These are phyloP conservation scores for Brachionus sp. DNA, from an alignment of 1,140 invertebrate genomes.

Conservation along the genomic window DNA sequence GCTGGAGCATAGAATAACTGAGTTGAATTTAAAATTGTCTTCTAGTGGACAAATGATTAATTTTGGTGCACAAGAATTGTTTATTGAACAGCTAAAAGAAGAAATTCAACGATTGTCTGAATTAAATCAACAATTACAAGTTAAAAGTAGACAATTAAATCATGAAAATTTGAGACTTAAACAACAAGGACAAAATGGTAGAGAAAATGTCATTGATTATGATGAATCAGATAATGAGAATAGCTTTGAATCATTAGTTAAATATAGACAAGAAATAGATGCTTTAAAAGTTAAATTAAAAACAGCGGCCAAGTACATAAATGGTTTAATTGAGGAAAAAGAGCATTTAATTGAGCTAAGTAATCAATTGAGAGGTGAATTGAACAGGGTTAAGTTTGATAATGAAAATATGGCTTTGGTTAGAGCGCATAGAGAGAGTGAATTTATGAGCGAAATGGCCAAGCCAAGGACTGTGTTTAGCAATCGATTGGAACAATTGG, in stretches of 20 bases:
- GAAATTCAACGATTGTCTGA: constrained; percentile 51
- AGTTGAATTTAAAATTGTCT: constrained; percentile 53
- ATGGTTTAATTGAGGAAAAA: constrained; percentile 53
- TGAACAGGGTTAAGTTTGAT: constrained; percentile 49
- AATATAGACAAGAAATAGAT: constrained; percentile 21
- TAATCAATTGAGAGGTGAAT: constrained; percentile 55
- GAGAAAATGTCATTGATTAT: not conserved
- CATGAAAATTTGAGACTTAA: not conserved
- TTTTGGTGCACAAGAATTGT: constrained; percentile 52
- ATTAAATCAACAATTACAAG: not conserved
- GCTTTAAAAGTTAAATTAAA: not conserved
- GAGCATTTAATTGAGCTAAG: constrained; percentile 56
- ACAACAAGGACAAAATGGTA: not conserved
- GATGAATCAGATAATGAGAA: not conserved
- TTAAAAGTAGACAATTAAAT: constrained; percentile 11
- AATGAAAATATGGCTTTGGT: not conserved
- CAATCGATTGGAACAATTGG: constrained; percentile 52
- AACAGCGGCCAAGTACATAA: constrained; percentile 50
- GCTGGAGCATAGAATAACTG: constrained; percentile 53
- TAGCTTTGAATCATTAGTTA: not conserved
- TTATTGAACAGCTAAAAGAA: constrained; percentile 58
- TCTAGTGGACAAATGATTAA: constrained; percentile 53
- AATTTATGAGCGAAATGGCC: not conserved
- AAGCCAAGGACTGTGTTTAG: not conserved
- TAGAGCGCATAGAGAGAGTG: not conserved